These are phyloP conservation scores for Scaptomyza cyrtandrae DNA, from an alignment of 2,888 invertebrate species.

Conservation along the genomic window DNA sequence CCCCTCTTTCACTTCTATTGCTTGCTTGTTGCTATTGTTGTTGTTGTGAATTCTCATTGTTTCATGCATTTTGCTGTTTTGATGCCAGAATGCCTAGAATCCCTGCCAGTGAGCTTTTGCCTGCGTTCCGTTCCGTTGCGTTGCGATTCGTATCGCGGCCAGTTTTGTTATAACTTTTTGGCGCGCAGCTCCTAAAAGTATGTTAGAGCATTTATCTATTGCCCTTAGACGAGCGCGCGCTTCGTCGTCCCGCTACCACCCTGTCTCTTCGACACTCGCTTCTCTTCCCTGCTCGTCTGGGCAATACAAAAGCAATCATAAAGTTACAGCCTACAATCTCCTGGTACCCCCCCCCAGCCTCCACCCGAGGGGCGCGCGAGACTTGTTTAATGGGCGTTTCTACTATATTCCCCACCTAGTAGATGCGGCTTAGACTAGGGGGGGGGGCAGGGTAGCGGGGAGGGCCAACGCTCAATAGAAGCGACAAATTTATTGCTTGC, in stretches of 20 bases:
- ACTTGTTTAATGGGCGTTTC: constrained; percentile 55
- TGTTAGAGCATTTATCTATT: constrained; percentile 61
- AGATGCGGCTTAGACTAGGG: not conserved
- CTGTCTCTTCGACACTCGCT: no score
- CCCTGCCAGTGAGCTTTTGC: no score
- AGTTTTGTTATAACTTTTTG: constrained; percentile 61
- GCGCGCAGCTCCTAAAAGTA: constrained; percentile 52
- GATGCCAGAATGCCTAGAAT: constrained; percentile 4
- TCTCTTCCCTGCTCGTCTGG: not conserved
- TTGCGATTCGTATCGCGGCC: constrained; percentile 58
- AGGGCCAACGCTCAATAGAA: constrained; percentile 48
- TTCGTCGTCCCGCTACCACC: not conserved
- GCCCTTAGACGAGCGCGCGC: constrained; percentile 43
- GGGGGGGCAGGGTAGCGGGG: not conserved
- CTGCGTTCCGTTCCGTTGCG: not conserved
- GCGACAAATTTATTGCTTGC: constrained; percentile 66
- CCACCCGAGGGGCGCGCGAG: constrained; percentile 20
- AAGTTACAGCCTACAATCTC: constrained; percentile 55
- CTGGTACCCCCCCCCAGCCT: not conserved
- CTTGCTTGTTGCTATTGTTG: constrained; percentile 31
- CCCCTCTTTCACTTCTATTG: not conserved
- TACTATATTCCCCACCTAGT: constrained; percentile 32
- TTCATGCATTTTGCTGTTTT: constrained; percentile 49
- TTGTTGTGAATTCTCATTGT: constrained; percentile 37
- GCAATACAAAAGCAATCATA: constrained; percentile 68